These are phyloP conservation scores for Loxodonta africana DNA, from an alignment of 2,113 vertebrate genomes.

Conservation along the genomic window DNA sequence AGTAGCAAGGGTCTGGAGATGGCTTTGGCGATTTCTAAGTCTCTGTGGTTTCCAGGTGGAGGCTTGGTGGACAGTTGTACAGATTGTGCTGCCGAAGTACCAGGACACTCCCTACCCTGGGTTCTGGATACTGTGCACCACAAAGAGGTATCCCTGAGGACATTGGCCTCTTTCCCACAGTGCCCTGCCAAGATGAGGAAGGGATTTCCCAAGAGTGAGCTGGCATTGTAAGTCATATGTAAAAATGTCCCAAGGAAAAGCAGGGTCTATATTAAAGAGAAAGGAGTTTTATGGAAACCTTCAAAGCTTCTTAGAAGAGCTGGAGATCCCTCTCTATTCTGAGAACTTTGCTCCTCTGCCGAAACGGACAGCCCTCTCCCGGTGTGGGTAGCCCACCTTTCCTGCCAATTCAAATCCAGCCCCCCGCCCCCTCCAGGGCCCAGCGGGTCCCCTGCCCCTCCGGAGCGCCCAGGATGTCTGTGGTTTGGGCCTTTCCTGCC, in stretches of 20 bases:
- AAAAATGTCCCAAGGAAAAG: slow-evolving; percentile 42
- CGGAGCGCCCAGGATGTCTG: background rate
- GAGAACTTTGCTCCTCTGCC: background rate
- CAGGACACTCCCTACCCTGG: background rate
- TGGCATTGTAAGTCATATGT: slow-evolving; percentile 43
- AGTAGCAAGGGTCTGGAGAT: background rate
- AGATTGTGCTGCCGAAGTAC: background rate
- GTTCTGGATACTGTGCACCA: background rate
- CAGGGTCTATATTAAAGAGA: slow-evolving; percentile 20
- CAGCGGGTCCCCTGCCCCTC: background rate
- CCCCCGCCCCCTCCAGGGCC: background rate
- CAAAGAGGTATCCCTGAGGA: background rate
- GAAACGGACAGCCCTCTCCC: background rate
- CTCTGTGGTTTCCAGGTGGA: background rate
- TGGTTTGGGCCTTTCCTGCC: background rate
- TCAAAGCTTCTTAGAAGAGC: background rate
- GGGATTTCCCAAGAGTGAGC: background rate
- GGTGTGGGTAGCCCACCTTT: background rate
- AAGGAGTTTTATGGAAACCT: background rate
- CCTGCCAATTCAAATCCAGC: background rate
- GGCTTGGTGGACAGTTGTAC: background rate
- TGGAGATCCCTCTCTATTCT: background rate
- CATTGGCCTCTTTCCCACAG: background rate
- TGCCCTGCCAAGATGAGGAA: background rate
- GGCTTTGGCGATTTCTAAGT: background rate